A percentile compares a stretch with the other conserved stretches of the same genome.
phyloP scores from a whole-genome alignment of 2,113 vertebrate genomes.

The Argyrosomus japonicus region DNA sequence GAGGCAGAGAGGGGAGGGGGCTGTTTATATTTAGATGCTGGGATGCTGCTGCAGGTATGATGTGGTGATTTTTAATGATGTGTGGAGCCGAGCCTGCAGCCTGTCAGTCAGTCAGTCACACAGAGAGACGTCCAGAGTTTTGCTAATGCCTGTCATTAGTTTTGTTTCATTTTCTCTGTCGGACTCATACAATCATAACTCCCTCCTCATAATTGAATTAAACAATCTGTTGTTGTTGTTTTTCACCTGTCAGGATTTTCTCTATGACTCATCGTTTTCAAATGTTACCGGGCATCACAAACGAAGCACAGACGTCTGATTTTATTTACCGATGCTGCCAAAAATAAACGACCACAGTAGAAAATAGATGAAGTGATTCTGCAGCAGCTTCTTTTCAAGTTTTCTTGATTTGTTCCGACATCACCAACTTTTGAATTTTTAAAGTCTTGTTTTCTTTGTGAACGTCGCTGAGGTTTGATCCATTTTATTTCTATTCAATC shows the following conservation, averaged over 20 bases:
- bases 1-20: constrained; percentile 6
- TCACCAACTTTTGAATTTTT: too few relatives aligned
- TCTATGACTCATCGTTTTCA: constrained; percentile 33
- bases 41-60: constrained; percentile 63
- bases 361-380: not conserved
- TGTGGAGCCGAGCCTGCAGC: constrained; percentile 44
- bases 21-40: constrained; percentile 78
- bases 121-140: not conserved
- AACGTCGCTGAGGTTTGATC: too few relatives aligned
- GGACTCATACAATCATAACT: constrained; percentile 32
- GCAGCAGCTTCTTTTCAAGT: not conserved
- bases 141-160: constrained; percentile 15
- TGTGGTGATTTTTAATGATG: constrained; percentile 74
- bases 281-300: not conserved
- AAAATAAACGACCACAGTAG: not conserved
- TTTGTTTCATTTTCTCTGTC: constrained; percentile 26
- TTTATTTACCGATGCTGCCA: not conserved
- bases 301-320: not conserved
- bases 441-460: too few relatives aligned
- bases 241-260: constrained; percentile 27
- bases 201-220: constrained; percentile 33
- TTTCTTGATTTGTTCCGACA: not conserved
- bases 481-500: too few relatives aligned
- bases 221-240: not conserved
- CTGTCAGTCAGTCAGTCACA: constrained; percentile 61